phyloP scores from a whole-genome alignment of 2,113 vertebrate genomes.

The Astatoreochromis straeleni region DNA sequence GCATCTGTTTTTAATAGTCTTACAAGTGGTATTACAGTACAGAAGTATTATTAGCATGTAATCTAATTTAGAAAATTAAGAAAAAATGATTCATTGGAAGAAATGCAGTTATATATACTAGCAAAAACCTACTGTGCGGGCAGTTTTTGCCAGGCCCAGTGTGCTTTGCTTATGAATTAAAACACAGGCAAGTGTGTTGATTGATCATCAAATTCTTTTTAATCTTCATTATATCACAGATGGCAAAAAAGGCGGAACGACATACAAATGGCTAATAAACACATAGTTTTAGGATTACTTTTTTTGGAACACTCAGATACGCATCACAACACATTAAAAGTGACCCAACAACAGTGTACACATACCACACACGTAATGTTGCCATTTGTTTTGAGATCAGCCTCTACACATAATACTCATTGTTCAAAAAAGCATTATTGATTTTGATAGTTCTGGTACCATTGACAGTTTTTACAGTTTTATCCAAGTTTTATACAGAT shows the following conservation, averaged over 20 bases:
- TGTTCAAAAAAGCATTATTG: not conserved
- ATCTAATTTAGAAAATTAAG: not conserved
- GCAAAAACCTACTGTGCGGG: not conserved
- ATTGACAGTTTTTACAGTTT: not conserved
- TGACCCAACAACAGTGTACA: not conserved
- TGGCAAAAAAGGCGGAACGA: not conserved
- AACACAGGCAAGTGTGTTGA: not conserved
- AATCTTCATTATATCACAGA: not conserved
- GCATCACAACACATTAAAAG: not conserved
- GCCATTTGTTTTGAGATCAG: not conserved
- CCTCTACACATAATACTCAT: not conserved
- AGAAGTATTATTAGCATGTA: not conserved
- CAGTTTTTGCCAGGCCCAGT: not conserved
- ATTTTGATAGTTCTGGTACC: not conserved
- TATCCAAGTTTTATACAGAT: not conserved
- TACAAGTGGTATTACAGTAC: not conserved
- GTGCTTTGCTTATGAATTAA: not conserved
- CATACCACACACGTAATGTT: not conserved
- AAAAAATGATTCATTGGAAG: not conserved
- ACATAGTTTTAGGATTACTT: not conserved
- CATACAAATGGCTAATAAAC: not conserved
- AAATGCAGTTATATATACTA: not conserved
- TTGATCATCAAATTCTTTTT: not conserved
- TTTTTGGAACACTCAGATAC: not conserved
- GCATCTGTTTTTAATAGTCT: not conserved